phyloP scores from a whole-genome alignment of 1,140 invertebrate species.

The Parasteatoda tepidariorum region DNA sequence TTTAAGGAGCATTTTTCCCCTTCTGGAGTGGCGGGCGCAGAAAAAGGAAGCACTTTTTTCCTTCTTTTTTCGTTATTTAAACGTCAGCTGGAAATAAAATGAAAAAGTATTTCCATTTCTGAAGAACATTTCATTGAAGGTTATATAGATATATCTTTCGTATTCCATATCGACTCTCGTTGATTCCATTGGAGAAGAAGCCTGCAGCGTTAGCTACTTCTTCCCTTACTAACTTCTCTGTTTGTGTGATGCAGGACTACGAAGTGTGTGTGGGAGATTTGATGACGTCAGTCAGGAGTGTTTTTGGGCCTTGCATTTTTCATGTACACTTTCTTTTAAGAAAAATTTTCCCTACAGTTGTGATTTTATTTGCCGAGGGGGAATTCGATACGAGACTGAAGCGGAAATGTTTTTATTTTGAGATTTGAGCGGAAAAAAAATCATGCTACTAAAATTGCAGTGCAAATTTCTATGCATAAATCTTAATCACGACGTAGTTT shows the following conservation, averaged over 20 bases:
- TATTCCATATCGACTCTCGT: background rate
- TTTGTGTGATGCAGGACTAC: background rate
- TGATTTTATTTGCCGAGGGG: background rate
- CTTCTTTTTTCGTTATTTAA: background rate
- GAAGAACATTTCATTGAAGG: background rate
- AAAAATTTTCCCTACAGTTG: background rate
- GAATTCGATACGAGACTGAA: no score
- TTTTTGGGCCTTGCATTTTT: background rate
- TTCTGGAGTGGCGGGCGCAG: background rate
- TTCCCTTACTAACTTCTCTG: background rate
- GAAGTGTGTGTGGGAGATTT: background rate
- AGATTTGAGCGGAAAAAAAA: no score
- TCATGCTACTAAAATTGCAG: no score
- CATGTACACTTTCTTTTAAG: background rate
- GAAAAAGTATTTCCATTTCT: conserved; percentile 28
- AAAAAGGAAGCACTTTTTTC: background rate
- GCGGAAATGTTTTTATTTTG: no score
- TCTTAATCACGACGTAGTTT: no score
- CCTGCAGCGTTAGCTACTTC: background rate
- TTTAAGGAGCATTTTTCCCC: background rate
- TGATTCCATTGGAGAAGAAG: background rate
- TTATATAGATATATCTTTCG: background rate
- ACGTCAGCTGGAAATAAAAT: conserved; percentile 20
- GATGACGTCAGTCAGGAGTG: conserved; percentile 5
- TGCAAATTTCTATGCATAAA: no score